These are phyloP conservation scores for Conchocele bisecta DNA, from an alignment of 2,888 invertebrate genomes.

Conservation along the genomic window DNA sequence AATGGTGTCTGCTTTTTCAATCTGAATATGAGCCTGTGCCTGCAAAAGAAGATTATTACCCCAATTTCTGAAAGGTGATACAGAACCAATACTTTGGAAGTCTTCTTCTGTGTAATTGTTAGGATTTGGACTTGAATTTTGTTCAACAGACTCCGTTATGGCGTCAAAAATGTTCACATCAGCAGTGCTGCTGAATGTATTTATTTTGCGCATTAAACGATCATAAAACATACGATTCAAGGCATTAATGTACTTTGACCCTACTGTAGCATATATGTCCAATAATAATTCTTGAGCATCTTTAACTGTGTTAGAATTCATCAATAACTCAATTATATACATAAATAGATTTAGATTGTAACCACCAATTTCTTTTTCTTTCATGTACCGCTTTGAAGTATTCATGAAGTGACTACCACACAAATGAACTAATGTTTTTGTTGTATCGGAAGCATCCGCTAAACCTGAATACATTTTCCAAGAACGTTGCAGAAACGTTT, in stretches of 20 bases:
- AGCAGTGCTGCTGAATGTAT: constrained; percentile 8
- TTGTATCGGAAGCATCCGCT: neutral
- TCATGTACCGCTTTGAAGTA: constrained; percentile 4
- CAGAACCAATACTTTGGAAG: neutral
- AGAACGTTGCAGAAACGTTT: neutral
- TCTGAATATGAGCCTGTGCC: neutral
- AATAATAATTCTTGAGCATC: constrained; percentile 19
- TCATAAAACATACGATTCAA: neutral
- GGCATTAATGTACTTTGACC: neutral
- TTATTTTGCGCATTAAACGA: constrained; percentile 19
- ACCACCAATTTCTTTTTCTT: constrained; percentile 16
- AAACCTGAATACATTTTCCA: constrained; percentile 8
- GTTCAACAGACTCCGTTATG: neutral
- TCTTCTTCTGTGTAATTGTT: neutral
- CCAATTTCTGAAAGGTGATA: neutral
- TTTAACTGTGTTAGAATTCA: constrained; percentile 24
- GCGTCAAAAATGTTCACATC: neutral
- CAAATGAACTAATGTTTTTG: constrained; percentile 20
- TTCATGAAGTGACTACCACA: constrained; percentile 29
- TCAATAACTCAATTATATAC: constrained; percentile 24
- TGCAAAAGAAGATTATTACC: neutral
- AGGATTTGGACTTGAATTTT: neutral
- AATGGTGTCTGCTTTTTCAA: neutral
- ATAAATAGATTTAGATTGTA: constrained; percentile 12
- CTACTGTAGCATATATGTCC: constrained; percentile 9